These are phyloP conservation scores for Opisthocomus hoazin DNA, from an alignment of 2,113 vertebrate genomes.

Conservation along the genomic window DNA sequence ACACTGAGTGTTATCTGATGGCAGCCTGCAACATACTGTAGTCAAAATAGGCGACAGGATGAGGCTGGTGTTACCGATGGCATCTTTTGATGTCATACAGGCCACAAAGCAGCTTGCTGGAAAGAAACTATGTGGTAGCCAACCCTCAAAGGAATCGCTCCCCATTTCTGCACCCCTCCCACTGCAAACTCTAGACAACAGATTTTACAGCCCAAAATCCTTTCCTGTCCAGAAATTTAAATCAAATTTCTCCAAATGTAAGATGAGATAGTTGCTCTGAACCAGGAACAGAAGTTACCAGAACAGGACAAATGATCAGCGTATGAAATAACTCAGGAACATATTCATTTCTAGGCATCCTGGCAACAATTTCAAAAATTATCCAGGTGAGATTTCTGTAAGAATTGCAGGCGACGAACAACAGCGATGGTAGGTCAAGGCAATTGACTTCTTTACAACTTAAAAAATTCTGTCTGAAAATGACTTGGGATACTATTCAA, in stretches of 20 bases:
- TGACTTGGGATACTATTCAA: slow-evolving; percentile 12
- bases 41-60: background rate
- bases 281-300: background rate
- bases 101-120: background rate
- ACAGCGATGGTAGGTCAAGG: slow-evolving; percentile 27
- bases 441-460: slow-evolving; percentile 16
- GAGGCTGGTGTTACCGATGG: background rate
- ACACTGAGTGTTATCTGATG: background rate
- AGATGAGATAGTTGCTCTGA: background rate
- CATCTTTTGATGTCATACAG: rapidly evolving
- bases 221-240: background rate
- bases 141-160: background rate
- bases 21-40: background rate
- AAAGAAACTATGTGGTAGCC: background rate
- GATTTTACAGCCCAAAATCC: background rate
- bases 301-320: background rate
- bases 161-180: rapidly evolving
- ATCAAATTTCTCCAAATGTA: background rate
- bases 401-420: background rate
- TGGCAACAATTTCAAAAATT: background rate
- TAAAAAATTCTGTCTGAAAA: slow-evolving; percentile 15
- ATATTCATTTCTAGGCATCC: background rate
- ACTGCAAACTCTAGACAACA: background rate
- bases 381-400: background rate
- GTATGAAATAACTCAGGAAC: background rate